Base-by-base conservation (phyloP, 2,797 vertebrate genomes). In the Pelodytes ibericus region DNA sequence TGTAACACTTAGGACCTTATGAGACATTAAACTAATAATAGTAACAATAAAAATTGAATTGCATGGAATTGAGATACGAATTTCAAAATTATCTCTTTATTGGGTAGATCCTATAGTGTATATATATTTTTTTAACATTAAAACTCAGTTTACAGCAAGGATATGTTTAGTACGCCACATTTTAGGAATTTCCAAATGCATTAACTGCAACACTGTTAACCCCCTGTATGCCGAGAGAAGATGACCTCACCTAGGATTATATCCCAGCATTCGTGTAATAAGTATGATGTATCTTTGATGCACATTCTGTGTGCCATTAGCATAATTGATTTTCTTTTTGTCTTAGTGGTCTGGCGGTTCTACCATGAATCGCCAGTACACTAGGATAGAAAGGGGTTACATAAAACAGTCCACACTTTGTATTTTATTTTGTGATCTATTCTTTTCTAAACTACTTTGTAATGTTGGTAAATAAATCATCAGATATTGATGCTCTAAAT, bases 391-490 rank as follows among this genome's bases (percentile, higher is more conserved):
- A 1, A 44, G 15, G 10, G 41, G n/a, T n/a, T n/a, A n/a, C n/a
- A n/a, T 44, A 57, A 30, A 57, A 71, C n/a, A 20, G 22, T 49
- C 39, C 36, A 16, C 26, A 57, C 64, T 44, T 71, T 27, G 65
- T 65, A 41, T 15, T 27, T 71, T 65, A 41, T 15, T 13, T 62
- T 64, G 20, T 41, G 8, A 26, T 44, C 53, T 31, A 62, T 24
- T 10, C 33, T 56, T 24, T 27, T 2, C 62, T 63, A 66, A 60
- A 66, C 59, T 18, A 58, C 61, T 65, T 18, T n/a, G 51, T 72
- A 71, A 66, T 77, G 61, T 44, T 58, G n/a, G 20, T 59, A 77
- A 77, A 77, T 51, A 77, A 77, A 72, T 72, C 69, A 77, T 41
- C n/a, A 66, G 18, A 59, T 72, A 72, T 60, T 29, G 49, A 58